A percentile compares a stretch with the other conserved stretches of the same genome.
phyloP scores from a whole-genome alignment of 2,797 vertebrate species.

The Pelodytes ibericus region DNA sequence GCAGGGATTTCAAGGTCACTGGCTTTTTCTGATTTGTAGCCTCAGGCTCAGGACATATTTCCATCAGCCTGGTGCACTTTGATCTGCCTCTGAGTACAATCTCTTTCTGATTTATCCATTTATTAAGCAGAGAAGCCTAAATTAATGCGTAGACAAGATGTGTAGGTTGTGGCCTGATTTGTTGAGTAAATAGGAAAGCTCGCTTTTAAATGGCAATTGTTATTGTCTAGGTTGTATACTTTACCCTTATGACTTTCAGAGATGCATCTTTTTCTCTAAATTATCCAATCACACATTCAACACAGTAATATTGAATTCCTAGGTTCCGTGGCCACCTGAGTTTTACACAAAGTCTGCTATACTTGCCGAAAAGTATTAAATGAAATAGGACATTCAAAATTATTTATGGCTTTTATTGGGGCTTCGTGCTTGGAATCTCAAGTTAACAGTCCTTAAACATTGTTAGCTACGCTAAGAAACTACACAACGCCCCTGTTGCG shows the following conservation, averaged over 20 bases:
- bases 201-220: background rate
- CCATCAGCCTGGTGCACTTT: constrained; percentile 30
- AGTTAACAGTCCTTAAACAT: no score
- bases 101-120: constrained; percentile 32
- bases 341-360: background rate
- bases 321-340: background rate
- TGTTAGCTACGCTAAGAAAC: no score
- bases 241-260: background rate
- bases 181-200: constrained; percentile 4
- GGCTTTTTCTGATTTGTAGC: constrained; percentile 23
- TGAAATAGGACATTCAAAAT: background rate
- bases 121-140: background rate
- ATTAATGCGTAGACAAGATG: constrained; percentile 10
- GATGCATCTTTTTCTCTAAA: background rate
- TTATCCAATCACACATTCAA: background rate
- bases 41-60: constrained; percentile 7
- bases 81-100: constrained; percentile 21
- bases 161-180: background rate
- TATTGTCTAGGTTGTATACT: background rate
- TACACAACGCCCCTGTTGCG: no score
- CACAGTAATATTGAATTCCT: background rate
- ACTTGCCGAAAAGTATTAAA: background rate
- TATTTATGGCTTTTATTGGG: background rate
- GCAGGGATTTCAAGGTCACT: constrained; percentile 38
- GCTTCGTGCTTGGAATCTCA: background rate